Conservation (phyloP, 2,113 vertebrate species). For the Oxyura jamaicensis region DNA sequence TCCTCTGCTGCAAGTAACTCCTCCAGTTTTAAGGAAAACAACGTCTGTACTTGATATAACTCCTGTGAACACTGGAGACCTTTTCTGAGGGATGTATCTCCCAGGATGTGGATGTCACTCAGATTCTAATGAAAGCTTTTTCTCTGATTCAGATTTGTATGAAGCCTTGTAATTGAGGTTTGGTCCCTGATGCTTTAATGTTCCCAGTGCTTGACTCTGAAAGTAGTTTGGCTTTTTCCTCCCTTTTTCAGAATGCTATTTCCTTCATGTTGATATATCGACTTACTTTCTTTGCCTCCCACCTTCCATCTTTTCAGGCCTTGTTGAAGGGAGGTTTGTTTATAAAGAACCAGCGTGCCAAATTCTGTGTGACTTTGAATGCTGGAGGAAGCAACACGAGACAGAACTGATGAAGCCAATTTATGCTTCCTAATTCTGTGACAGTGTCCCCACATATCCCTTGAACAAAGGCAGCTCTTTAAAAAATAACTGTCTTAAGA, state of each 20-base stretch:
- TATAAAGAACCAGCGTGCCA: neutral
- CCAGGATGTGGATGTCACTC: neutral
- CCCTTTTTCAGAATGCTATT: neutral
- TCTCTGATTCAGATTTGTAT: neutral
- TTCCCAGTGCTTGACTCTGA: neutral
- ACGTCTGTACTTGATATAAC: neutral
- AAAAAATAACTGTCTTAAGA: neutral
- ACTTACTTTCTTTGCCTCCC: neutral
- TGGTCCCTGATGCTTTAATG: neutral
- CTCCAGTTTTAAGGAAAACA: neutral
- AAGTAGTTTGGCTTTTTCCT: neutral
- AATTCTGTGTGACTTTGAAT: neutral
- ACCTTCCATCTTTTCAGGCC: neutral
- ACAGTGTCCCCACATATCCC: rapidly evolving
- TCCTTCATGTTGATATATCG: neutral
- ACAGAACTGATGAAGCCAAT: neutral
- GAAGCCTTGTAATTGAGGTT: neutral
- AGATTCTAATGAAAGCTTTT: neutral
- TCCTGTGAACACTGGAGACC: neutral
- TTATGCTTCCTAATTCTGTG: neutral
- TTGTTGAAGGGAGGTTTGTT: neutral
- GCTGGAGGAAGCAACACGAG: neutral
- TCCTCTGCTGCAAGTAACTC: neutral
- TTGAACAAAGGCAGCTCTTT: neutral
- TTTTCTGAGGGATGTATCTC: neutral